Evolutionary conservation across 2,888 invertebrate genomes (phyloP).

Genomic region (Cryptocephalus moraei): DNA sequence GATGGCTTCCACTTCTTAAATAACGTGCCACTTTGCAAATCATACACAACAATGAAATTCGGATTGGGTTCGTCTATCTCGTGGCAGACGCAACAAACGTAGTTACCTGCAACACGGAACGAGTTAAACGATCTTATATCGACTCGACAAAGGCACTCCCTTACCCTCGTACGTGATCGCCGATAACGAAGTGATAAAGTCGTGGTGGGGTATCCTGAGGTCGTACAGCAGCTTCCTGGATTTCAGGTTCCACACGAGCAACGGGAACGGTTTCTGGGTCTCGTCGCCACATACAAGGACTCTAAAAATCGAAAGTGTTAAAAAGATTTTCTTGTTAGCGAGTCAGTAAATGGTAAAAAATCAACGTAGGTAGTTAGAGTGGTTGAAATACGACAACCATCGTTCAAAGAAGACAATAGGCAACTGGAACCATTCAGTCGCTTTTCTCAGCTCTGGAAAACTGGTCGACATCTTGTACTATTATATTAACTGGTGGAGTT

Average conservation of each 20-base stretch:
- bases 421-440: no score
- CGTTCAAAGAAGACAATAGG: no score
- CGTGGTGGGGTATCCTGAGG: slow-evolving; percentile 79
- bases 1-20: slow-evolving; percentile 90
- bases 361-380: no score
- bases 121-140: background rate
- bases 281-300: slow-evolving; percentile 85
- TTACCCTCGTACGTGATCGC: slow-evolving; percentile 76
- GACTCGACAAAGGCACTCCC: background rate
- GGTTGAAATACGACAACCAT: no score
- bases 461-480: no score
- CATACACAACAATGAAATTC: slow-evolving; percentile 85
- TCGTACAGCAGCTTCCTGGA: slow-evolving; percentile 78
- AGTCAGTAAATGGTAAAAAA: no score
- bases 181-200: slow-evolving; percentile 73
- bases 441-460: no score
- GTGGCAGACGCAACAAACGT: slow-evolving; percentile 59
- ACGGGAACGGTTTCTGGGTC: slow-evolving; percentile 83
- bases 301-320: slow-evolving; percentile 36
- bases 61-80: slow-evolving; percentile 69
- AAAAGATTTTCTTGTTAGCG: no score
- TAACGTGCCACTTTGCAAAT: slow-evolving; percentile 78
- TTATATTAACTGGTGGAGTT: no score
- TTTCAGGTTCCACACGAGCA: slow-evolving; percentile 80
- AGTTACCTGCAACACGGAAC: slow-evolving; percentile 43